These are phyloP conservation scores for Centrocercus urophasianus DNA, from an alignment of 2,113 vertebrate species.

Conservation along the genomic window DNA sequence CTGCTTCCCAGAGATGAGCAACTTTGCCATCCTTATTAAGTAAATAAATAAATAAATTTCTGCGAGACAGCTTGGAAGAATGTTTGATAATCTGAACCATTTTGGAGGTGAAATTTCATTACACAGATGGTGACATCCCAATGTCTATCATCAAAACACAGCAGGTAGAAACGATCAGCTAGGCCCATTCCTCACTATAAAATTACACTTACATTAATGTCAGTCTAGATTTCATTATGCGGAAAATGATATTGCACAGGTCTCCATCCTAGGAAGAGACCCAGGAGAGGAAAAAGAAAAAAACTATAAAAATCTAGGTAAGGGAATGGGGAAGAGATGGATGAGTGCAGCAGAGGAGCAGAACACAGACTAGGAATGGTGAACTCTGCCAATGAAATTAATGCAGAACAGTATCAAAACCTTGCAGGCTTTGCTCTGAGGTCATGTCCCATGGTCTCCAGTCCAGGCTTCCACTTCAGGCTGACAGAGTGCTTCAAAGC, in stretches of 20 bases:
- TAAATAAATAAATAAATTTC: constrained; percentile 70
- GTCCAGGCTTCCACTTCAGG: background rate
- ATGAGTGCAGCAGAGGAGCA: background rate
- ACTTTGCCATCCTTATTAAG: background rate
- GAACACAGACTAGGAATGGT: background rate
- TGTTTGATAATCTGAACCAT: constrained; percentile 83
- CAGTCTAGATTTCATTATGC: constrained; percentile 85
- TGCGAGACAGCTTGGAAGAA: constrained; percentile 75
- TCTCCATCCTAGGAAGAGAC: constrained; percentile 55
- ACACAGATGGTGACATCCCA: constrained; percentile 85
- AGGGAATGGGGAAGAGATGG: background rate
- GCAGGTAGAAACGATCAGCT: constrained; percentile 86
- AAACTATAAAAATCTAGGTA: background rate
- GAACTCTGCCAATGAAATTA: background rate
- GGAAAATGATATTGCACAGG: constrained; percentile 82
- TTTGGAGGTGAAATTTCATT: constrained; percentile 87
- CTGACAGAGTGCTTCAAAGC: constrained; percentile 31
- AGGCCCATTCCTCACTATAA: constrained; percentile 82
- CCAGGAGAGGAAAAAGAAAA: background rate
- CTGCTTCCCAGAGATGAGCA: background rate
- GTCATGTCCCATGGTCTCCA: background rate
- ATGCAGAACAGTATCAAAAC: background rate
- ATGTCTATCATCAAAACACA: constrained; percentile 87
- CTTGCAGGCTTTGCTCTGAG: background rate
- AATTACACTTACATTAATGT: constrained; percentile 88